Conservation (phyloP, 2,888 invertebrate genomes). For the Elegia similella region DNA sequence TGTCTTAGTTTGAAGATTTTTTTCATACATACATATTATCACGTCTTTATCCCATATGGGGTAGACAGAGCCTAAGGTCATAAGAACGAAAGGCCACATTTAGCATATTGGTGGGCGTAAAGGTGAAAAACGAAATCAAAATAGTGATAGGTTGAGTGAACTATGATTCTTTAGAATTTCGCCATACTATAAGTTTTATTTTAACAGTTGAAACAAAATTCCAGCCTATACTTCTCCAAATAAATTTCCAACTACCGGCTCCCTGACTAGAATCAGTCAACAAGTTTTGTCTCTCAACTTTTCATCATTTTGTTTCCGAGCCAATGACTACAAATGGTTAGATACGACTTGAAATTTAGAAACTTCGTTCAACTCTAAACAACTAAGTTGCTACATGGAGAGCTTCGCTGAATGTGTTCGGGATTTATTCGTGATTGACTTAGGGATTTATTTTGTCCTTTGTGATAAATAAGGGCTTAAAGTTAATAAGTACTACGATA, state of each 20-base stretch:
- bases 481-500: neutral
- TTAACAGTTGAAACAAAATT: too few species aligned
- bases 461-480: neutral
- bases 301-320: neutral
- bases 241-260: neutral
- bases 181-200: too few species aligned
- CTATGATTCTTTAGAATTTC: too few species aligned
- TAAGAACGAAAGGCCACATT: too few species aligned
- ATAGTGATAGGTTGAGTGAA: too few species aligned
- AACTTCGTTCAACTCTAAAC: constrained; percentile 1
- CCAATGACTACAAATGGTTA: constrained; percentile 9
- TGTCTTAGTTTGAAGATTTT: too few species aligned
- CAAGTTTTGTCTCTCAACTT: constrained; percentile 2
- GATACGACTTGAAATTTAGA: neutral
- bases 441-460: neutral
- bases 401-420: neutral
- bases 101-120: too few species aligned
- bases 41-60: too few species aligned
- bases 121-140: too few species aligned
- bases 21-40: too few species aligned
- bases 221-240: neutral
- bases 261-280: constrained; percentile 1
- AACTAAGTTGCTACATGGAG: neutral
- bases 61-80: too few species aligned
- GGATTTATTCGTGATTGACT: neutral